A percentile compares a stretch with the other conserved stretches of the same genome.
Conservation (phyloP, 2,797 vertebrate species). For the Acrossocheilus wenchowensis region DNA sequence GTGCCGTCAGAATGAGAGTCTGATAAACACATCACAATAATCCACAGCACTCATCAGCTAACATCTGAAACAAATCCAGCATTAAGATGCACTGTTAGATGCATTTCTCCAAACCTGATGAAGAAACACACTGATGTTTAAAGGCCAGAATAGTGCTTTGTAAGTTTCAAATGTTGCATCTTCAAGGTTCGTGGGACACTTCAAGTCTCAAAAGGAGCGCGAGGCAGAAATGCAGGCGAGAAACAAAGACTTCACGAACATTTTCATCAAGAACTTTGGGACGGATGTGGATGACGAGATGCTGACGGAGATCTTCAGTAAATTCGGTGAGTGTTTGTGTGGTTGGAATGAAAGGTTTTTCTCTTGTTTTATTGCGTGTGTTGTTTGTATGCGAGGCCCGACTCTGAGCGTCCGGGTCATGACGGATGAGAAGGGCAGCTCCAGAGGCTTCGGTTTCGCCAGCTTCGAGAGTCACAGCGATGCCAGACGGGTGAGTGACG, state of each 20-base stretch:
- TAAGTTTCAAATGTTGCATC: background rate
- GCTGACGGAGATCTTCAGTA: slow-evolving; percentile 93
- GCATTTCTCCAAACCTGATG: too few species aligned
- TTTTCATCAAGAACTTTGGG: slow-evolving; percentile 98
- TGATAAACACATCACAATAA: too few species aligned
- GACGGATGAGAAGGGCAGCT: slow-evolving; percentile 92
- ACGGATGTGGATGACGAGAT: slow-evolving; percentile 96
- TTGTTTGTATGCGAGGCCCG: slow-evolving; percentile 77
- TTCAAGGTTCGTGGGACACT: slow-evolving; percentile 92
- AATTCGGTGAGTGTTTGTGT: slow-evolving; percentile 82
- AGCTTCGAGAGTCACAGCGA: slow-evolving; percentile 97
- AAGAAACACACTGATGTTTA: too few species aligned
- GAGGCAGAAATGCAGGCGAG: slow-evolving; percentile 94
- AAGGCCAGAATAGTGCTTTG: background rate
- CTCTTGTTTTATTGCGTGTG: background rate
- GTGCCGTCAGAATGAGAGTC: too few species aligned
- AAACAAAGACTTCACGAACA: slow-evolving; percentile 95
- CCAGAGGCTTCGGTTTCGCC: slow-evolving; percentile 96
- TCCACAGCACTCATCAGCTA: too few species aligned
- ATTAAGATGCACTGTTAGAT: too few species aligned
- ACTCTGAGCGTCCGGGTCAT: slow-evolving; percentile 95
- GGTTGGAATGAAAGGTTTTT: background rate
- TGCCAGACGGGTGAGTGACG: slow-evolving; percentile 87
- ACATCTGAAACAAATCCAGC: too few species aligned
- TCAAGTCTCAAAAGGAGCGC: slow-evolving; percentile 95